phyloP scores from a whole-genome alignment of 2,888 invertebrate genomes.

The Drosophila prostipennis region DNA sequence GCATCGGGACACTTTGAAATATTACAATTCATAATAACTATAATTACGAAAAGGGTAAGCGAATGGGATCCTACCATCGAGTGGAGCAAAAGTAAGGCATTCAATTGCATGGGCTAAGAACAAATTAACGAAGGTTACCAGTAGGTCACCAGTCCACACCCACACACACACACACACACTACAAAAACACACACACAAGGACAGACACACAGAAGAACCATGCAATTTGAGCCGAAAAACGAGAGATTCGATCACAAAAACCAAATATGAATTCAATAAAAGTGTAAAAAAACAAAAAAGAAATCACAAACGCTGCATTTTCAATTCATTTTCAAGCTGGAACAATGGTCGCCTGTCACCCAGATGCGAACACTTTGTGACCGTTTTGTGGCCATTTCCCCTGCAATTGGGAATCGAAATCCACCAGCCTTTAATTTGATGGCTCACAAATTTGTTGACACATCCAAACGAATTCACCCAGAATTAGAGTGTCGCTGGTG shows the following conservation, averaged over 20 bases:
- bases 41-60: slow-evolving; percentile 29
- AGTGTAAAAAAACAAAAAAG: slow-evolving; percentile 54
- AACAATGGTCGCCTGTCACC: neutral
- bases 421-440: slow-evolving; percentile 26
- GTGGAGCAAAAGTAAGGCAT: slow-evolving; percentile 46
- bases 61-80: slow-evolving; percentile 31
- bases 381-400: slow-evolving; percentile 3
- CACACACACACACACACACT: neutral
- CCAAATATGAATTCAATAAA: slow-evolving; percentile 59
- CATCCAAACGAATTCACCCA: slow-evolving; percentile 4
- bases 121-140: slow-evolving; percentile 31
- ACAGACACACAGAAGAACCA: neutral
- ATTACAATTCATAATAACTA: slow-evolving; percentile 40
- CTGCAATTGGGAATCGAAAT: slow-evolving; percentile 4
- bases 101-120: slow-evolving; percentile 41
- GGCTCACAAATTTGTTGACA: slow-evolving; percentile 30
- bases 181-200: slow-evolving; percentile 1
- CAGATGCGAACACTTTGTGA: slow-evolving; percentile 4
- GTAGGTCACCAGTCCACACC: slow-evolving; percentile 1
- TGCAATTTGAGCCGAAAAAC: slow-evolving; percentile 18
- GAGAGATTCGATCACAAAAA: slow-evolving; percentile 35
- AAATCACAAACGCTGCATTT: slow-evolving; percentile 29
- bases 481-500: slow-evolving; percentile 14
- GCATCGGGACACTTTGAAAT: slow-evolving; percentile 40
- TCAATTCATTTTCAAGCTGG: neutral